These are phyloP conservation scores for Sycophila texana DNA, from an alignment of 2,888 invertebrate species.

Conservation along the genomic window DNA sequence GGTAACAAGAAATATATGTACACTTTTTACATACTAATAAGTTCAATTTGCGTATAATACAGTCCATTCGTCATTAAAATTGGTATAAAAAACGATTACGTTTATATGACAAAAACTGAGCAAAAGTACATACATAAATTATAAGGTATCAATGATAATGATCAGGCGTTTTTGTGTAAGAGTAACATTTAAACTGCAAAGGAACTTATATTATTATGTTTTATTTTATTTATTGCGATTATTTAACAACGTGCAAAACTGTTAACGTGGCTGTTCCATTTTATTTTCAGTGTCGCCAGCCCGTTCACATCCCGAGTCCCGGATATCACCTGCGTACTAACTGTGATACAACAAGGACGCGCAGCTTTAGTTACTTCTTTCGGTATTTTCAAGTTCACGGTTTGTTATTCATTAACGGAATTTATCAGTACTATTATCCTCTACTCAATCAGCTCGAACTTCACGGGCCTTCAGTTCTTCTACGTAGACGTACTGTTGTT, in stretches of 20 bases:
- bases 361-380: conserved; percentile 93
- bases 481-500: conserved; percentile 82
- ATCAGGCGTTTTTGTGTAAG: no score
- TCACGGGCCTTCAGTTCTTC: conserved; percentile 81
- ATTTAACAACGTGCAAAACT: no score
- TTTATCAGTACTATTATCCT: conserved; percentile 89
- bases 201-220: no score
- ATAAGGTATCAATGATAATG: no score
- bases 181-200: no score
- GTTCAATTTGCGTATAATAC: not conserved
- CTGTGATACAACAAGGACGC: conserved; percentile 88
- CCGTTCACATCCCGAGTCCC: conserved; percentile 91
- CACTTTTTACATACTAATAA: not conserved
- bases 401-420: conserved; percentile 92
- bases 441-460: conserved; percentile 81
- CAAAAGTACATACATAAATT: no score
- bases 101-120: no score
- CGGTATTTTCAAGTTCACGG: conserved; percentile 94
- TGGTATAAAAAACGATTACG: not conserved
- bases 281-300: conserved; percentile 83
- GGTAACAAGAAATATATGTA: conserved; percentile 61
- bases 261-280: not conserved
- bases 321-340: conserved; percentile 89
- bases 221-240: not conserved
- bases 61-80: not conserved